Evolutionary conservation across 2,113 vertebrate species (phyloP).

Genomic region (Epinephelus moara): DNA sequence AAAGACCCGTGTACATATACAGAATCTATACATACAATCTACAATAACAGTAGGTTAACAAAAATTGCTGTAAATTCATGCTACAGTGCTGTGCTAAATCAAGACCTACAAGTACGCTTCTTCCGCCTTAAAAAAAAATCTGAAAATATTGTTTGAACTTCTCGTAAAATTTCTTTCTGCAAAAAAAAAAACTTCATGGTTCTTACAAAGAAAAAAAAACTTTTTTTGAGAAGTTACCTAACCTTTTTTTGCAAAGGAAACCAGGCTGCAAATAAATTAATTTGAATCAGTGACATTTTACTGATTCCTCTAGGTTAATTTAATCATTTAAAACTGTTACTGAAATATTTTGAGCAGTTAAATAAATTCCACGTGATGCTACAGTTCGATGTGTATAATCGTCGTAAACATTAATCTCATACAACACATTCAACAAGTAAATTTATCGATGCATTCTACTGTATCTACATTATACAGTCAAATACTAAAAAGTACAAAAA

Average conservation of each 20-base stretch:
- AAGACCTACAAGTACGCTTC: slow-evolving; percentile 46
- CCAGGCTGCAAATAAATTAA: slow-evolving; percentile 12
- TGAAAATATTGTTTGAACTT: slow-evolving; percentile 17
- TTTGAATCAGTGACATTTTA: slow-evolving; percentile 11
- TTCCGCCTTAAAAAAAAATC: neutral
- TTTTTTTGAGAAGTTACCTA: neutral
- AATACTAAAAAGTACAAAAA: slow-evolving; percentile 72
- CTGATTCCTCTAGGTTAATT: slow-evolving; percentile 6
- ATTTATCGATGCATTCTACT: slow-evolving; percentile 43
- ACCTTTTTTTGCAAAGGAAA: slow-evolving; percentile 12
- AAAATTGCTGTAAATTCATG: slow-evolving; percentile 81
- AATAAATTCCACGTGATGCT: slow-evolving; percentile 71
- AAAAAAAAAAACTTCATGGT: neutral
- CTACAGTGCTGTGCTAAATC: slow-evolving; percentile 81
- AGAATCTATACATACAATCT: slow-evolving; percentile 70
- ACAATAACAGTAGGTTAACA: slow-evolving; percentile 66
- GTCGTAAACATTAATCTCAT: slow-evolving; percentile 69
- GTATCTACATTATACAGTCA: slow-evolving; percentile 63
- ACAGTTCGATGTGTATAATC: slow-evolving; percentile 71
- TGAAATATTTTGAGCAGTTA: slow-evolving; percentile 27
- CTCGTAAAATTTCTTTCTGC: slow-evolving; percentile 15
- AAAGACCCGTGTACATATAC: slow-evolving; percentile 51
- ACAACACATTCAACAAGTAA: slow-evolving; percentile 63
- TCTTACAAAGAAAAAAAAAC: slow-evolving; percentile 21
- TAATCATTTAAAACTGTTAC: slow-evolving; percentile 2